A percentile compares a stretch with the other conserved stretches of the same genome.
Evolutionary conservation across 1,140 invertebrate genomes (phyloP).

Genomic region (Armadillidium nasatum): DNA sequence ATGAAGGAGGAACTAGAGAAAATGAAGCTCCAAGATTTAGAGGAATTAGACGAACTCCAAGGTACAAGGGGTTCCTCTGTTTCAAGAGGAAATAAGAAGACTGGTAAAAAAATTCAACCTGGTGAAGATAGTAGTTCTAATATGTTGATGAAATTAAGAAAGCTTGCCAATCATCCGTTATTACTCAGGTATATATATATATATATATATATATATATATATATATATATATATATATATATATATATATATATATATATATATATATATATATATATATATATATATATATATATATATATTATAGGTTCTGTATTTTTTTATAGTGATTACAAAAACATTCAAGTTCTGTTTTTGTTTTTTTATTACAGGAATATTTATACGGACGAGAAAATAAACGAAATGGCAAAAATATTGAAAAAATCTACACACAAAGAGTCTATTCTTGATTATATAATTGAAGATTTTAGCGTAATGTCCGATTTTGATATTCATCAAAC

Average conservation of each 20-base stretch:
- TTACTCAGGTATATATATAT: conserved; percentile 60
- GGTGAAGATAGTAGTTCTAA: conserved; percentile 58
- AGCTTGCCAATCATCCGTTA: conserved; percentile 83
- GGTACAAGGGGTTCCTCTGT: neutral
- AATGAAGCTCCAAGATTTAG: conserved; percentile 31
- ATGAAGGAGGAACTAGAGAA: conserved; percentile 32
- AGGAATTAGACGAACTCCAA: conserved; percentile 31
- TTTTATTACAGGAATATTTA: conserved; percentile 30
- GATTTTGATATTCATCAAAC: conserved; percentile 31
- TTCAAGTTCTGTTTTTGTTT: too few relatives aligned
- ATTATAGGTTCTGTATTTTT: too few relatives aligned
- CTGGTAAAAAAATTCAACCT: conserved; percentile 17
- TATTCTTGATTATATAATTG: conserved; percentile 67
- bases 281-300: conserved; percentile 40
- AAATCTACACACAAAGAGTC: conserved; percentile 74
- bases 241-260: conserved; percentile 46
- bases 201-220: conserved; percentile 47
- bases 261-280: conserved; percentile 38
- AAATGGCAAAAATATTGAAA: conserved; percentile 70
- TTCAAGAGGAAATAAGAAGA: conserved; percentile 6
- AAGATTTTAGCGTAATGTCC: conserved; percentile 79
- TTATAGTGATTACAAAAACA: too few relatives aligned
- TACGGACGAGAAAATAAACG: conserved; percentile 58
- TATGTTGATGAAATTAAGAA: conserved; percentile 83
- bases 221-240: conserved; percentile 46